Percentiles rank a stretch among this genome's conserved stretches.
Conservation (phyloP, 2,888 invertebrate species). For the Aleiodes alternator region DNA sequence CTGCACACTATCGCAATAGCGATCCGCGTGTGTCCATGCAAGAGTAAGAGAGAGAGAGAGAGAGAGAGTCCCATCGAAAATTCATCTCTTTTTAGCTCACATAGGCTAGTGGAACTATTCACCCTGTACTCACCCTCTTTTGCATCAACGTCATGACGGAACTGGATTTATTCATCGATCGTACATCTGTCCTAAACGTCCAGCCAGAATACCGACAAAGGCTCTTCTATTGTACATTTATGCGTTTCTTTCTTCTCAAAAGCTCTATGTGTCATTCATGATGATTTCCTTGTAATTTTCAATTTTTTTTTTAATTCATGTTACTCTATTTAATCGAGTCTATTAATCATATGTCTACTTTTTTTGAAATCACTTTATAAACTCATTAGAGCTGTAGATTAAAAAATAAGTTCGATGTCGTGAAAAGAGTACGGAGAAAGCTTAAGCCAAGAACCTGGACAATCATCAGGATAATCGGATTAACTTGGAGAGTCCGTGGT, state of each 20-base stretch:
- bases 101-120: conserved; percentile 39
- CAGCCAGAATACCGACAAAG: conserved; percentile 69
- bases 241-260: neutral
- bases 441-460: conserved; percentile 30
- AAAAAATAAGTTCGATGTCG: conserved; percentile 23
- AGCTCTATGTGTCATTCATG: neutral
- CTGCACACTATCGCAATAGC: conserved; percentile 64
- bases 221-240: conserved; percentile 52
- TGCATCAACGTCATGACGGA: conserved; percentile 71
- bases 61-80: conserved; percentile 51
- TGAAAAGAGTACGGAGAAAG: conserved; percentile 8
- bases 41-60: conserved; percentile 57
- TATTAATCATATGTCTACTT: neutral
- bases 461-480: conserved; percentile 47
- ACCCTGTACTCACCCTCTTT: conserved; percentile 42
- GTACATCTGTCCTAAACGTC: conserved; percentile 65
- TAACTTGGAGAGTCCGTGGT: conserved; percentile 34
- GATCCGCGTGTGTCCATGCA: conserved; percentile 42
- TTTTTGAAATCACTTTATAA: neutral
- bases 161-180: conserved; percentile 74
- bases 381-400: conserved; percentile 12
- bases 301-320: neutral
- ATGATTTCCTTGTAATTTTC: conserved; percentile 11
- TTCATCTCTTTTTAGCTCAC: conserved; percentile 46
- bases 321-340: too few species aligned